Percentiles rank a stretch among this genome's conserved stretches.
phyloP scores from a whole-genome alignment of 1,140 invertebrate species.

The Liolophura sinensis region DNA sequence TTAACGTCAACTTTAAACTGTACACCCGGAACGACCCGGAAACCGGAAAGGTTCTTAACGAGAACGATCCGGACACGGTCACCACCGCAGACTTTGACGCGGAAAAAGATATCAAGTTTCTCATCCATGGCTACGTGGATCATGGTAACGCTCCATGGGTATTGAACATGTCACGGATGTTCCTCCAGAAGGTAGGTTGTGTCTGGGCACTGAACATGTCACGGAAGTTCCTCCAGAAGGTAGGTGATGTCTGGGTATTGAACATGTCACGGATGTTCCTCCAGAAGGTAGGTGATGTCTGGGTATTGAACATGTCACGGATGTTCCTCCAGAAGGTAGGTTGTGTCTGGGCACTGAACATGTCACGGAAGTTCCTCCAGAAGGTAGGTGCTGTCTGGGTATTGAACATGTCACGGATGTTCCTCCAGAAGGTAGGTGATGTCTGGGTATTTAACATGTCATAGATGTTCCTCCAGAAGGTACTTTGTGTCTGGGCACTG shows the following conservation, averaged over 20 bases:
- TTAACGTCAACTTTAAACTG: constrained; percentile 70
- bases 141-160: constrained; percentile 10
- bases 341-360: constrained; percentile 14
- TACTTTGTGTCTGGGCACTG: too few species aligned
- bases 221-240: too few species aligned
- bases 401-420: too few species aligned
- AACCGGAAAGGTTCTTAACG: constrained; percentile 13
- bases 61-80: constrained; percentile 56
- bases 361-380: constrained; percentile 8
- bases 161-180: constrained; percentile 13
- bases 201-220: too few species aligned
- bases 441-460: constrained; percentile 18
- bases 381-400: too few species aligned
- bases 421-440: too few species aligned
- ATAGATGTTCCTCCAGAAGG: constrained; percentile 1
- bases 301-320: too few species aligned
- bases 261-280: constrained; percentile 12
- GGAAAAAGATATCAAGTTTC: constrained; percentile 17
- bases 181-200: background rate
- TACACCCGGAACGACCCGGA: constrained; percentile 55
- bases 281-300: too few species aligned
- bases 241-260: constrained; percentile 5
- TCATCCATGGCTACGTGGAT: constrained; percentile 18
- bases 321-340: too few species aligned
- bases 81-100: constrained; percentile 46